A percentile compares a stretch with the other conserved stretches of the same genome.
phyloP scores from a whole-genome alignment of 2,888 invertebrate species.

The Drosophila ezoana region DNA sequence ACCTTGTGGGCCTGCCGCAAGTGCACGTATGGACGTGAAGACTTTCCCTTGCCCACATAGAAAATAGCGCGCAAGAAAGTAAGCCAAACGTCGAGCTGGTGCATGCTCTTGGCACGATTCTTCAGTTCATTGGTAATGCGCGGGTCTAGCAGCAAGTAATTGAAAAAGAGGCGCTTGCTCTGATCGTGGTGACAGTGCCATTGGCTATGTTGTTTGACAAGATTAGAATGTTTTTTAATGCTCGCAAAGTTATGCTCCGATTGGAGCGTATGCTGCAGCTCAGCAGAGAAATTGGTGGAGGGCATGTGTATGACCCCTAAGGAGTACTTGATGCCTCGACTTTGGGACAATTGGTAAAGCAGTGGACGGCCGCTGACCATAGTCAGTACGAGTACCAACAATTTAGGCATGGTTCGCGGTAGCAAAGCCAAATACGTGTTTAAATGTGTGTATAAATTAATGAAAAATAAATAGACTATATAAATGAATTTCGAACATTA shows the following conservation, averaged over 20 bases:
- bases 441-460: background rate
- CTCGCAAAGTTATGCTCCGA: conserved; percentile 43
- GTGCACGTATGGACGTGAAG: conserved; percentile 92
- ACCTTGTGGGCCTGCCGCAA: conserved; percentile 53
- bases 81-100: conserved; percentile 87
- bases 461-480: conserved; percentile 3
- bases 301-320: conserved; percentile 47
- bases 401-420: conserved; percentile 57
- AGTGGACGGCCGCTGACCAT: background rate
- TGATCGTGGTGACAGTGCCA: conserved; percentile 45
- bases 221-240: conserved; percentile 28
- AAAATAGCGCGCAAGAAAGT: conserved; percentile 94
- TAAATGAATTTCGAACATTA: conserved; percentile 7
- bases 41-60: conserved; percentile 97
- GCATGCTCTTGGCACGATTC: conserved; percentile 39
- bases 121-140: conserved; percentile 52
- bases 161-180: conserved; percentile 44
- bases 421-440: background rate
- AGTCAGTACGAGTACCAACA: conserved; percentile 24
- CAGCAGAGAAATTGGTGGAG: conserved; percentile 49
- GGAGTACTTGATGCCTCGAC: conserved; percentile 46
- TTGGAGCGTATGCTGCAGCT: conserved; percentile 48
- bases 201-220: conserved; percentile 26
- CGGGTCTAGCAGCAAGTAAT: conserved; percentile 68
- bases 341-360: background rate